These are phyloP conservation scores for Mesocricetus auratus DNA, from an alignment of 2,113 vertebrate genomes.

Conservation along the genomic window DNA sequence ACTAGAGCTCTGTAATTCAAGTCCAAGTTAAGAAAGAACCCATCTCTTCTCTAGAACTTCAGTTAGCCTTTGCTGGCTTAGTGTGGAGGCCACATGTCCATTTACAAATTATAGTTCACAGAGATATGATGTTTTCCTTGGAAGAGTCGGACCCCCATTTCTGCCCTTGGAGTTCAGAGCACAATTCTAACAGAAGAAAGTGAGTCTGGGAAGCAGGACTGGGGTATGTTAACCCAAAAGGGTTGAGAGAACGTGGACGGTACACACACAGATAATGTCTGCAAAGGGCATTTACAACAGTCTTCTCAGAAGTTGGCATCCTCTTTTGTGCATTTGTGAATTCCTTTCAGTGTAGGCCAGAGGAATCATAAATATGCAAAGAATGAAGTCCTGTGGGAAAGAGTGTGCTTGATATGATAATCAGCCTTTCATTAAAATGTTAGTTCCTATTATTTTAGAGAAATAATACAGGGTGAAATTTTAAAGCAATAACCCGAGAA, in stretches of 20 bases:
- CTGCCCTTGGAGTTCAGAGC: background rate
- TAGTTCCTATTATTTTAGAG: conserved; percentile 78
- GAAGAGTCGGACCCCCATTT: background rate
- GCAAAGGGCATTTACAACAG: conserved; percentile 9
- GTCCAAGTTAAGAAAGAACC: background rate
- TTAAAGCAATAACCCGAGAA: conserved; percentile 71
- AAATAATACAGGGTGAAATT: conserved; percentile 69
- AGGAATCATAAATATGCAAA: conserved; percentile 81
- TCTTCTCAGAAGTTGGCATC: conserved; percentile 57
- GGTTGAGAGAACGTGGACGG: background rate
- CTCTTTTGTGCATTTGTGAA: conserved; percentile 75
- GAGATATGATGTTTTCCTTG: background rate
- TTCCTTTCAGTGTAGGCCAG: conserved; percentile 68
- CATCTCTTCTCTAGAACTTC: background rate
- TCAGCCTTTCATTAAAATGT: conserved; percentile 82
- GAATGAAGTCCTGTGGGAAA: conserved; percentile 78
- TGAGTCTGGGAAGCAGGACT: background rate
- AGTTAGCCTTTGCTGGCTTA: background rate
- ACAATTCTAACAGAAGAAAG: background rate
- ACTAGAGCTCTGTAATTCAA: background rate
- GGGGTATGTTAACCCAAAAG: background rate
- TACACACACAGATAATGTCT: background rate
- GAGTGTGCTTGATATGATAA: conserved; percentile 80
- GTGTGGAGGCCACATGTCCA: background rate
- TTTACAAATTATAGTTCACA: background rate